Conservation (phyloP, 1,140 invertebrate species). For the Augochlora pura region DNA sequence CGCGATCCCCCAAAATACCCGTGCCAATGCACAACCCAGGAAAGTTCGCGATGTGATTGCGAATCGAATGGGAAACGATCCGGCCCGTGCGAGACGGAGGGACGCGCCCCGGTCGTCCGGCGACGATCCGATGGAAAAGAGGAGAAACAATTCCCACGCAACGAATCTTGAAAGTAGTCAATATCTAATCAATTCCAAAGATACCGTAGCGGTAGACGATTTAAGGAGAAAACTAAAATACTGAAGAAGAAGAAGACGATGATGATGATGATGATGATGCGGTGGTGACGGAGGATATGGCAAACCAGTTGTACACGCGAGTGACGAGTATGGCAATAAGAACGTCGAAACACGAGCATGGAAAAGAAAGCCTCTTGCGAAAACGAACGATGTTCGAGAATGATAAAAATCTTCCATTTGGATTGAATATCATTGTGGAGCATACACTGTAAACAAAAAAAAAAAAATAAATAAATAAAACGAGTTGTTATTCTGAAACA, state of each 20-base stretch:
- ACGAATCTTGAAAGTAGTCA: slow-evolving; percentile 75
- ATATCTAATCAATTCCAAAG: slow-evolving; percentile 66
- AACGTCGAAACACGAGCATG: slow-evolving; percentile 15
- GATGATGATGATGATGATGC: no score
- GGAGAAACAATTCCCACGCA: slow-evolving; percentile 65
- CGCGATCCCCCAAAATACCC: slow-evolving; percentile 14
- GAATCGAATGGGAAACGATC: not conserved
- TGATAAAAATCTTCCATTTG: slow-evolving; percentile 58
- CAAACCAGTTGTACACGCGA: slow-evolving; percentile 7
- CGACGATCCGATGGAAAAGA: slow-evolving; percentile 1
- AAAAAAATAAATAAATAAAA: no score
- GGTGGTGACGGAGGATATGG: not conserved
- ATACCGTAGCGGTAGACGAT: slow-evolving; percentile 54
- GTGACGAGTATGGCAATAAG: slow-evolving; percentile 11
- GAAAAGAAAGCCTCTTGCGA: slow-evolving; percentile 22
- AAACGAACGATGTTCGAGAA: slow-evolving; percentile 47
- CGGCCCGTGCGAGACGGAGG: not conserved
- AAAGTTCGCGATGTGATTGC: slow-evolving; percentile 17
- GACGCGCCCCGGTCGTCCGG: slow-evolving; percentile 37
- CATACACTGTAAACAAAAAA: slow-evolving; percentile 32
- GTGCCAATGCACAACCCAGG: slow-evolving; percentile 18
- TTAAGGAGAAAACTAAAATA: slow-evolving; percentile 26
- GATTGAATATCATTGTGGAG: slow-evolving; percentile 47
- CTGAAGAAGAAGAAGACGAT: not conserved
- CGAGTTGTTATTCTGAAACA: slow-evolving; percentile 42